phyloP scores from a whole-genome alignment of 2,113 vertebrate species.

The Bungarus multicinctus region DNA sequence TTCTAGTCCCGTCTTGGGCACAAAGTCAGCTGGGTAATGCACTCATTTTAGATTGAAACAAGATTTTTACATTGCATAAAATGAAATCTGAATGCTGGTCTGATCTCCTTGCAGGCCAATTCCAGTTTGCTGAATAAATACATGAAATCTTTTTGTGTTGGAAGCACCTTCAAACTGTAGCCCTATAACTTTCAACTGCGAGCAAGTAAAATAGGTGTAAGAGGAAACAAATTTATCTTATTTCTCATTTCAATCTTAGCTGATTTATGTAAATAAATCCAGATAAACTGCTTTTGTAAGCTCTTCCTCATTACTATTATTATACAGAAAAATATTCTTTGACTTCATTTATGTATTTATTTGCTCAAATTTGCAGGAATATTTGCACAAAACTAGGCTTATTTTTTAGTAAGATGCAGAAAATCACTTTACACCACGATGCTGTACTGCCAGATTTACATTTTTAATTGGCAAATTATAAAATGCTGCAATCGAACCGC shows the following conservation, averaged over 20 bases:
- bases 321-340: neutral
- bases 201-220: neutral
- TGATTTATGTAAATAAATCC: neutral
- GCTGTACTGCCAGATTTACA: neutral
- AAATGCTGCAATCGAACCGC: neutral
- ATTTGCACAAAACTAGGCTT: neutral
- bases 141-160: neutral
- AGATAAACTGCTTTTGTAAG: neutral
- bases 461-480: neutral
- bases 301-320: neutral
- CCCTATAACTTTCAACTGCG: neutral
- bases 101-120: neutral
- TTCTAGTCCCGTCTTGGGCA: neutral
- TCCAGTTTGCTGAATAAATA: neutral
- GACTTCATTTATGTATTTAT: neutral
- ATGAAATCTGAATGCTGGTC: neutral
- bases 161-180: neutral
- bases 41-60: neutral
- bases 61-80: neutral
- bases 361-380: neutral
- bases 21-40: neutral
- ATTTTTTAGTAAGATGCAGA: neutral
- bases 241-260: neutral
- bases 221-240: neutral
- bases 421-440: neutral